Conservation (phyloP, 2,113 vertebrate genomes). For the Psittacula cyanocephala region DNA sequence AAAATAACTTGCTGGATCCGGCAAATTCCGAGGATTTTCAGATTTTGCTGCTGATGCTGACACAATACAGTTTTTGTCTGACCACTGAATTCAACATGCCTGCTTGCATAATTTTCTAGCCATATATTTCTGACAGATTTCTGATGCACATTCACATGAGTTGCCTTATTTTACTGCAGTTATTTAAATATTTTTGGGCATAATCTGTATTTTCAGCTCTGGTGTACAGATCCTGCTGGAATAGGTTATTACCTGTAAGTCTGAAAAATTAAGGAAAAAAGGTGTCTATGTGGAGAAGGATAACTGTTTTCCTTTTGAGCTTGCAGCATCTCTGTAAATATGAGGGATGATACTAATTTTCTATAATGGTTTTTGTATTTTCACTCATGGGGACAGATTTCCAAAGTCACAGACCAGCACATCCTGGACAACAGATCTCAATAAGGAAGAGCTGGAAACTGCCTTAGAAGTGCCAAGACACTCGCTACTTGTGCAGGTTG, state of each 20-base stretch:
- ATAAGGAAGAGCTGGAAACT: not conserved
- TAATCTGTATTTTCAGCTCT: not conserved
- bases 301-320: not conserved
- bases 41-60: not conserved
- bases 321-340: not conserved
- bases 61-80: not conserved
- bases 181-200: not conserved
- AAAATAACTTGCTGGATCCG: not conserved
- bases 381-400: not conserved
- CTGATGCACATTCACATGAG: not conserved
- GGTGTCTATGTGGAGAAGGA: not conserved
- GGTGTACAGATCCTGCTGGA: not conserved
- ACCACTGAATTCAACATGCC: not conserved
- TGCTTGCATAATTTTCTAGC: not conserved
- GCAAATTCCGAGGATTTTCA: not conserved
- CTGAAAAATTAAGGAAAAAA: not conserved
- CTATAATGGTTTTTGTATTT: not conserved
- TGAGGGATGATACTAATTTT: not conserved
- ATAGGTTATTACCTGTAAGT: not conserved
- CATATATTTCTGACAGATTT: not conserved
- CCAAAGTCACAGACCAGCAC: not conserved
- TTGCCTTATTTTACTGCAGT: not conserved
- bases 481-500: not conserved
- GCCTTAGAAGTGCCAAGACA: fast-evolving
- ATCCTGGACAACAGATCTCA: not conserved